A percentile compares a stretch with the other conserved stretches of the same genome.
Evolutionary conservation across 2,888 invertebrate species (phyloP).

Genomic region (Acheta domesticus): DNA sequence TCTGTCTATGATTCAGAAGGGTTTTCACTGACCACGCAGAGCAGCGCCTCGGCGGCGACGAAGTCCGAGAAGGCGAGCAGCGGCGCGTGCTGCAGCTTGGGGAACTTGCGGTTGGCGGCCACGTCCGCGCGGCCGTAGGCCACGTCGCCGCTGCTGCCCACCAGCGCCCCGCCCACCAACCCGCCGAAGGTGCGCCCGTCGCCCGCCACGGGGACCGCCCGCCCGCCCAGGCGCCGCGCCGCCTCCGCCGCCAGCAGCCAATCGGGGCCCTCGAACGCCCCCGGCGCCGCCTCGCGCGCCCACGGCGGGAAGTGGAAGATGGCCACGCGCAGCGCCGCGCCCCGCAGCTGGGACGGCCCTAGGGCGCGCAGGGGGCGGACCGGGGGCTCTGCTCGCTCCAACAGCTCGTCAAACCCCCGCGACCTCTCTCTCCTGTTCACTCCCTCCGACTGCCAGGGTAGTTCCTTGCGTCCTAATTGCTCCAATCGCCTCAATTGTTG

Average conservation of each 20-base stretch:
- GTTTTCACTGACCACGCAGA: neutral
- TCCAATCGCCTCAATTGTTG: no score
- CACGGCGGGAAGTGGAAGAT: neutral
- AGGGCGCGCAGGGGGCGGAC: no score
- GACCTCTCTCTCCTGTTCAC: no score
- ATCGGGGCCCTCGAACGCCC: neutral
- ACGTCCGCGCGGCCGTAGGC: constrained; percentile 26
- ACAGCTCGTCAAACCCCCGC: no score
- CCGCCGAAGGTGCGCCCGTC: neutral
- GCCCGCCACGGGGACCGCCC: neutral
- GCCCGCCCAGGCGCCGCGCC: neutral
- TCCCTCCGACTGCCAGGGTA: no score
- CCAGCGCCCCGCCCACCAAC: neutral
- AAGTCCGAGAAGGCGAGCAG: neutral
- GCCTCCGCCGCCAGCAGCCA: neutral
- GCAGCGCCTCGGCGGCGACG: neutral
- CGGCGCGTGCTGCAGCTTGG: neutral
- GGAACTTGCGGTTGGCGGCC: constrained; percentile 19
- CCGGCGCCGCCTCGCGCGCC: neutral
- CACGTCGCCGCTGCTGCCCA: constrained; percentile 22
- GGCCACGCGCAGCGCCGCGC: neutral
- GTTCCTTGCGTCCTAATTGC: no score
- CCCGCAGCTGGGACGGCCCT: neutral
- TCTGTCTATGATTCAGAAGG: no score
- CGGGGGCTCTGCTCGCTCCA: no score